Percentiles rank a stretch among this genome's conserved stretches.
Evolutionary conservation across 1,140 invertebrate genomes (phyloP).

Genomic region (Apolygus lucorum): DNA sequence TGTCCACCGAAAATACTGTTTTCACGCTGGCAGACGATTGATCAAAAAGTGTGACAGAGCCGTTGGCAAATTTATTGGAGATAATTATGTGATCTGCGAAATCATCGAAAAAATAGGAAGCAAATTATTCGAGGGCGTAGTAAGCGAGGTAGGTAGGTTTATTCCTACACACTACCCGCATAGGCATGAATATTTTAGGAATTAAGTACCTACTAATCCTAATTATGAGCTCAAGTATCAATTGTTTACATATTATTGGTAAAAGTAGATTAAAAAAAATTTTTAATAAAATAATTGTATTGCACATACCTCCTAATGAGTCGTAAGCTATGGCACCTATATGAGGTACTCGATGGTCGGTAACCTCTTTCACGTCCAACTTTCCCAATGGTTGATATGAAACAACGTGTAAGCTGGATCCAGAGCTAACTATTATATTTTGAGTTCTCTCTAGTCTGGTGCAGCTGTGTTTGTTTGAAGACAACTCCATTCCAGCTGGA

Average conservation of each 20-base stretch:
- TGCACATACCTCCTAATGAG: constrained; percentile 37
- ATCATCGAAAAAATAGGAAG: no score
- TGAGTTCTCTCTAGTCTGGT: constrained; percentile 17
- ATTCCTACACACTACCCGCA: no score
- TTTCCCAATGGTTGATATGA: constrained; percentile 40
- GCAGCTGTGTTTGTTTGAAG: constrained; percentile 45
- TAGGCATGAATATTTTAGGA: no score
- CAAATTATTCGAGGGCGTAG: no score
- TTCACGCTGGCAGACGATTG: neutral
- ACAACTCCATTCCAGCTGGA: constrained; percentile 56
- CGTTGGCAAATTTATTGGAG: neutral
- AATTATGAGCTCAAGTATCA: no score
- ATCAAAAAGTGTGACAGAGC: neutral
- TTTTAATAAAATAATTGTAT: no score
- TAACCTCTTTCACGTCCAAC: constrained; percentile 33
- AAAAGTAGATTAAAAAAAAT: no score
- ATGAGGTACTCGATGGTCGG: constrained; percentile 26
- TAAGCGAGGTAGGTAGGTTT: no score
- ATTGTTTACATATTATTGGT: no score
- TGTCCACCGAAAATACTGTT: neutral
- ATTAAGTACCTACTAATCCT: no score
- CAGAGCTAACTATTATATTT: constrained; percentile 35
- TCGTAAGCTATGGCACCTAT: constrained; percentile 37
- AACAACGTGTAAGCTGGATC: constrained; percentile 37
- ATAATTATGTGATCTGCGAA: constrained; percentile 12